Evolutionary conservation across 1,140 invertebrate species (phyloP).

Genomic region (Potamilus streckersoni): DNA sequence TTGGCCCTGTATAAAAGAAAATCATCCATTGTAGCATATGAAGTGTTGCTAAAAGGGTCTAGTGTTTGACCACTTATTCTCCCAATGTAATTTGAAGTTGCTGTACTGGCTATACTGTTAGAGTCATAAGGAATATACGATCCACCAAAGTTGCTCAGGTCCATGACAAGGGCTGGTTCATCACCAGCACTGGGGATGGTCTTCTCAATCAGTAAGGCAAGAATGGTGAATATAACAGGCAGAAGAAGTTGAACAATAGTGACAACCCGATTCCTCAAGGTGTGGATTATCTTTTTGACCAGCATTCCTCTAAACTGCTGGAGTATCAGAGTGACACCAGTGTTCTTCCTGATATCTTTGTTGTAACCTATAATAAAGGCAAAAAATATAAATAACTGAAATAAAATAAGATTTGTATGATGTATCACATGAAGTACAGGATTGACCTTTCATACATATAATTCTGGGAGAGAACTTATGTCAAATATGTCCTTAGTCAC

Average conservation of each 20-base stretch:
- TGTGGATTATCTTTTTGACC: slow-evolving; percentile 65
- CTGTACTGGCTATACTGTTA: slow-evolving; percentile 5
- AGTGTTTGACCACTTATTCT: too few relatives aligned
- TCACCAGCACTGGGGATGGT: slow-evolving; percentile 54
- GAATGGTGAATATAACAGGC: slow-evolving; percentile 62
- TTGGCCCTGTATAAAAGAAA: slow-evolving; percentile 29
- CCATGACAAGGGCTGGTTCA: slow-evolving; percentile 53
- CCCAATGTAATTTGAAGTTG: neutral
- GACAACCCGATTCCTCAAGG: slow-evolving; percentile 57
- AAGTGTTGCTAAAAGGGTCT: neutral
- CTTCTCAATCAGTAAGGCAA: slow-evolving; percentile 61
- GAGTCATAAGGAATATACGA: slow-evolving; percentile 30
- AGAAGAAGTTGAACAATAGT: slow-evolving; percentile 60
- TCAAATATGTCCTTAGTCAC: too few relatives aligned
- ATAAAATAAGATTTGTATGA: too few relatives aligned
- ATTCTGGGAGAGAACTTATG: neutral
- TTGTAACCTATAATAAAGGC: slow-evolving; percentile 36
- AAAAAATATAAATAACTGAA: neutral
- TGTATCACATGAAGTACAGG: too few relatives aligned
- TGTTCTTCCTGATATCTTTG: slow-evolving; percentile 37
- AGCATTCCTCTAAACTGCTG: slow-evolving; percentile 67
- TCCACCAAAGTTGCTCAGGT: slow-evolving; percentile 32
- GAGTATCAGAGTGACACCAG: slow-evolving; percentile 29
- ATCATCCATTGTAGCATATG: slow-evolving; percentile 13
- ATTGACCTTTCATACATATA: too few relatives aligned